These are phyloP conservation scores for Iphiclides podalirius DNA, from an alignment of 2,888 invertebrate species.

Conservation along the genomic window DNA sequence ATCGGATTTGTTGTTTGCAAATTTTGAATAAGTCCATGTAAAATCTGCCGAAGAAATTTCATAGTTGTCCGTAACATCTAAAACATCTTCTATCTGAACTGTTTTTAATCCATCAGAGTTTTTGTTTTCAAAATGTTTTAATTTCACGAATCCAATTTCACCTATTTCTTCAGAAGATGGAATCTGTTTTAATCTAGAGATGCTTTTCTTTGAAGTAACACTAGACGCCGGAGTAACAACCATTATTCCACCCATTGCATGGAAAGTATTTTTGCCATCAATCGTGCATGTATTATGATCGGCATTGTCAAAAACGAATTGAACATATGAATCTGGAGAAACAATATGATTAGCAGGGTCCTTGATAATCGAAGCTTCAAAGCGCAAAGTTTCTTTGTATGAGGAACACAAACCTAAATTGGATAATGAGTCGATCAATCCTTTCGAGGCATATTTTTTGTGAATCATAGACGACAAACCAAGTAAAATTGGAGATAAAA, in stretches of 20 bases:
- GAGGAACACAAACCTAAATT: conserved; percentile 30
- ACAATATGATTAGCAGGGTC: conserved; percentile 25
- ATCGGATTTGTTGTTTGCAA: conserved; percentile 29
- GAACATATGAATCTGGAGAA: conserved; percentile 29
- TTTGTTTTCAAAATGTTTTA: conserved; percentile 33
- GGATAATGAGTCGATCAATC: conserved; percentile 30
- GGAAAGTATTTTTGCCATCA: conserved; percentile 36
- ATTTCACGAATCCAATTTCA: conserved; percentile 30
- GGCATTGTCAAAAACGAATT: conserved; percentile 42
- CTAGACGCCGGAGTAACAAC: conserved; percentile 19
- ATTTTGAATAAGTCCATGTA: conserved; percentile 35
- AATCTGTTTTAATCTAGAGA: conserved; percentile 30
- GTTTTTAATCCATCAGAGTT: conserved; percentile 27
- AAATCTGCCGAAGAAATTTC: conserved; percentile 35
- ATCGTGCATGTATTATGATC: conserved; percentile 38
- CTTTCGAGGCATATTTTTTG: conserved; percentile 31
- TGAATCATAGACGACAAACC: conserved; percentile 35
- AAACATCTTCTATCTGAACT: conserved; percentile 30
- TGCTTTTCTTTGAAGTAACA: conserved; percentile 30
- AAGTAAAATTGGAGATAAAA: conserved; percentile 38
- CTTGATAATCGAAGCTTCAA: conserved; percentile 34
- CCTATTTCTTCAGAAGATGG: conserved; percentile 31
- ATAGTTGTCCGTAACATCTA: conserved; percentile 29
- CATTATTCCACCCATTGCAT: conserved; percentile 38
- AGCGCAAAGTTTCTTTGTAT: conserved; percentile 34